These are phyloP conservation scores for Bufo bufo DNA, from an alignment of 2,113 vertebrate species.

Conservation along the genomic window DNA sequence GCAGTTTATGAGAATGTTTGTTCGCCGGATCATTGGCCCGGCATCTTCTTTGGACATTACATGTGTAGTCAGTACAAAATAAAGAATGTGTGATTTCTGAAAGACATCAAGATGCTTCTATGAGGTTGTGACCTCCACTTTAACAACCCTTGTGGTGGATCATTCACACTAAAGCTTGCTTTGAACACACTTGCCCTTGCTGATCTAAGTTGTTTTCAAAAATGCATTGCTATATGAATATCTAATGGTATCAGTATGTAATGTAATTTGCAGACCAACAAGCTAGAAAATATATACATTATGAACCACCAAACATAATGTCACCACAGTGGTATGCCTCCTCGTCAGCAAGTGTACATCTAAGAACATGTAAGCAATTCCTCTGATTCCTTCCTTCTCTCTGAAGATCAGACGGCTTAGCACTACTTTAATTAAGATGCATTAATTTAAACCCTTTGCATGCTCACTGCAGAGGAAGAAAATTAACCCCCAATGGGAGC, in stretches of 20 bases:
- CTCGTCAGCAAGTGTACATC: slow-evolving; percentile 19
- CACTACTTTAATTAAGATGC: slow-evolving; percentile 87
- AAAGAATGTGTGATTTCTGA: background rate
- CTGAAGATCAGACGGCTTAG: slow-evolving; percentile 85
- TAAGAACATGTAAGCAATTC: slow-evolving; percentile 30
- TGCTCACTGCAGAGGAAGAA: slow-evolving; percentile 68
- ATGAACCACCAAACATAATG: slow-evolving; percentile 13
- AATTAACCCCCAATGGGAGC: slow-evolving; percentile 57
- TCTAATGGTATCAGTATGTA: slow-evolving; percentile 21
- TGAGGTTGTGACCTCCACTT: background rate
- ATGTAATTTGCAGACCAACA: slow-evolving; percentile 38
- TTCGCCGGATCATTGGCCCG: too few relatives aligned
- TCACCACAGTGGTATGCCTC: slow-evolving; percentile 24
- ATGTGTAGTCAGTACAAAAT: background rate
- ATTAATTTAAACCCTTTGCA: slow-evolving; percentile 85
- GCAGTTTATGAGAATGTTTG: too few relatives aligned
- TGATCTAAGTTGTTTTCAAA: background rate
- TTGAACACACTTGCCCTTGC: background rate
- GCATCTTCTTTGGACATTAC: too few relatives aligned
- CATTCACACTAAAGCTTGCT: background rate
- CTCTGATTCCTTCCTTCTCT: slow-evolving; percentile 69
- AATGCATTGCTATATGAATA: background rate
- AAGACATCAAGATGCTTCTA: background rate
- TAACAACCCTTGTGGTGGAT: background rate
- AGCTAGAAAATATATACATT: slow-evolving; percentile 29